Evolutionary conservation across 2,888 invertebrate genomes (phyloP).

Genomic region (Oconnorella tubifera): DNA sequence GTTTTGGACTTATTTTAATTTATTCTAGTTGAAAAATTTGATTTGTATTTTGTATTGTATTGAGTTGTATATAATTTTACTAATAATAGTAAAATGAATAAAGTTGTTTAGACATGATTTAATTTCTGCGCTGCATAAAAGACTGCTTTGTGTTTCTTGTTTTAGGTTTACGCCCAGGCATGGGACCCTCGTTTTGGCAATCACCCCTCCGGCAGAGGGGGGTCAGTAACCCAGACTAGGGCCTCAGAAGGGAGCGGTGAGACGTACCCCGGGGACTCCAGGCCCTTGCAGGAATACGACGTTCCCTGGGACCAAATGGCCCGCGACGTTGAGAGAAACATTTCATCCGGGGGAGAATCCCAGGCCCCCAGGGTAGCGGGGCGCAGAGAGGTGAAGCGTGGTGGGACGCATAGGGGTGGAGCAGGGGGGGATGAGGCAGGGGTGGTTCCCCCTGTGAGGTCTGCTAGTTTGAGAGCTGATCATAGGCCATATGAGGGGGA

Average conservation of each 20-base stretch:
- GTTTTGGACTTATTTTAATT: too few relatives aligned
- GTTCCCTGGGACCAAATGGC: neutral
- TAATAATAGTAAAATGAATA: too few relatives aligned
- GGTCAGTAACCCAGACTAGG: neutral
- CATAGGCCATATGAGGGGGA: too few relatives aligned
- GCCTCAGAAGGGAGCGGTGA: neutral
- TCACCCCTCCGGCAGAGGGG: neutral
- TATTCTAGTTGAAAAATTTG: too few relatives aligned
- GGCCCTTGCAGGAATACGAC: neutral
- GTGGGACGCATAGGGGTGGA: neutral
- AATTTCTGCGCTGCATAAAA: too few relatives aligned
- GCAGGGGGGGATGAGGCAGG: neutral
- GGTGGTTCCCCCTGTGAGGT: conserved; percentile 1
- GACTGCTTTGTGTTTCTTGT: too few relatives aligned
- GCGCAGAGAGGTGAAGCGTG: neutral
- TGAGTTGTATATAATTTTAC: too few relatives aligned
- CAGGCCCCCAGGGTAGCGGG: neutral
- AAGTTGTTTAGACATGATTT: too few relatives aligned
- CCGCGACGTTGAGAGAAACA: neutral
- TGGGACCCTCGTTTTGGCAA: neutral
- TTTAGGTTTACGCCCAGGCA: neutral
- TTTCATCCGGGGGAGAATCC: neutral
- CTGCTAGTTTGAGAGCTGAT: neutral
- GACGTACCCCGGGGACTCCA: neutral
- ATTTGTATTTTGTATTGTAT: too few relatives aligned